Conservation (phyloP, 2,888 invertebrate genomes). For the Cynaeus angustus region DNA sequence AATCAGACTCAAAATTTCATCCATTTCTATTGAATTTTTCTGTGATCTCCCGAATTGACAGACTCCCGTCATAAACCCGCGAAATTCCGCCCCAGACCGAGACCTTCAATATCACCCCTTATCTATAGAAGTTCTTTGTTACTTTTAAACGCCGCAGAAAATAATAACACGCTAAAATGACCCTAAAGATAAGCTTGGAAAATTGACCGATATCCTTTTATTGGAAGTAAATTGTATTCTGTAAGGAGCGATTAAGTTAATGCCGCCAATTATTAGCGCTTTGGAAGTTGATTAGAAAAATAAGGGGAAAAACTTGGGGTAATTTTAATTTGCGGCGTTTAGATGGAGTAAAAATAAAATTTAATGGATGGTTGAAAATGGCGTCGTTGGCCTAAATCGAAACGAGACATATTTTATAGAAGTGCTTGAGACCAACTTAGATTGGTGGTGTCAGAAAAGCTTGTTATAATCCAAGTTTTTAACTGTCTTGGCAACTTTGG, state of each 20-base stretch:
- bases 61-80: conserved; percentile 15
- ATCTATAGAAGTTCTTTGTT: conserved; percentile 33
- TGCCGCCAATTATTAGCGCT: conserved; percentile 17
- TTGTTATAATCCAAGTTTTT: conserved; percentile 29
- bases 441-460: conserved; percentile 25
- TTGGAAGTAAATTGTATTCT: conserved; percentile 24
- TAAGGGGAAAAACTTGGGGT: not conserved
- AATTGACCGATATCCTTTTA: conserved; percentile 33
- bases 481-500: conserved; percentile 19
- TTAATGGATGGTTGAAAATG: not conserved
- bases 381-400: conserved; percentile 11
- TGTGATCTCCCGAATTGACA: conserved; percentile 15
- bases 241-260: conserved; percentile 16
- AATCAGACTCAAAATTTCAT: conserved; percentile 7
- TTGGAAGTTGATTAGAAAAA: conserved; percentile 23
- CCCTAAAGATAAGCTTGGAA: conserved; percentile 34
- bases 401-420: conserved; percentile 24
- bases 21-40: conserved; percentile 9
- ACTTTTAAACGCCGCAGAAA: conserved; percentile 34
- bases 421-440: conserved; percentile 8
- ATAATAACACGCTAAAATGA: conserved; percentile 32
- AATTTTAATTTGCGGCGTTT: conserved; percentile 14
- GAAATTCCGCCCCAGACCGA: conserved; percentile 8
- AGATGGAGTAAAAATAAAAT: not conserved
- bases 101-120: conserved; percentile 34